Evolutionary conservation across 2,888 invertebrate species (phyloP).

Genomic region (Drosophila putrida): DNA sequence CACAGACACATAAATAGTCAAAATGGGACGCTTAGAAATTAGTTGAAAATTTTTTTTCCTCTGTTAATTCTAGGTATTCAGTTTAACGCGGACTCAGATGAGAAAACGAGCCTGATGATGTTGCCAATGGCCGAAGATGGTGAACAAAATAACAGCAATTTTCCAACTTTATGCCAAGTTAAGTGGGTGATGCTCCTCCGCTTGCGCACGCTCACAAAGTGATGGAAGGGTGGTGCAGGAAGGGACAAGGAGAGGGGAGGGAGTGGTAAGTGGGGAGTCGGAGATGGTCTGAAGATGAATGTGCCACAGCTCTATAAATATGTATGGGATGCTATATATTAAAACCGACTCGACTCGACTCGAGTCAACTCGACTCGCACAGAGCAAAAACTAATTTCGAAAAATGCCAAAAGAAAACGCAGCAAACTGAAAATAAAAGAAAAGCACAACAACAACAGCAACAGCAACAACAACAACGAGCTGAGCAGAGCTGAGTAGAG

Average conservation of each 20-base stretch:
- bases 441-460: constrained; percentile 31
- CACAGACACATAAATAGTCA: constrained; percentile 2
- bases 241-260: neutral
- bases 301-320: constrained; percentile 83
- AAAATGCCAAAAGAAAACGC: constrained; percentile 81
- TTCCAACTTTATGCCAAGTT: constrained; percentile 75
- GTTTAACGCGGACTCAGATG: constrained; percentile 50
- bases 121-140: constrained; percentile 55
- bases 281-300: constrained; percentile 77
- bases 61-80: constrained; percentile 56
- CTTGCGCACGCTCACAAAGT: constrained; percentile 42
- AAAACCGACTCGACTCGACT: constrained; percentile 77
- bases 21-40: constrained; percentile 55
- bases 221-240: constrained; percentile 18
- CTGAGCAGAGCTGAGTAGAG: constrained; percentile 9
- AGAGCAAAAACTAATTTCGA: constrained; percentile 83
- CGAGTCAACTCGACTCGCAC: constrained; percentile 60
- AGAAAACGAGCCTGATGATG: constrained; percentile 60
- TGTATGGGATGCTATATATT: constrained; percentile 83
- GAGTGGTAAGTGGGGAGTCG: constrained; percentile 9
- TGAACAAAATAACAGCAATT: constrained; percentile 54
- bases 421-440: constrained; percentile 73
- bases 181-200: constrained; percentile 70
- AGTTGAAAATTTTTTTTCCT: constrained; percentile 42
- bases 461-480: constrained; percentile 23